Evolutionary conservation across 2,113 vertebrate species (phyloP).

Genomic region (Lagopus leucura): DNA sequence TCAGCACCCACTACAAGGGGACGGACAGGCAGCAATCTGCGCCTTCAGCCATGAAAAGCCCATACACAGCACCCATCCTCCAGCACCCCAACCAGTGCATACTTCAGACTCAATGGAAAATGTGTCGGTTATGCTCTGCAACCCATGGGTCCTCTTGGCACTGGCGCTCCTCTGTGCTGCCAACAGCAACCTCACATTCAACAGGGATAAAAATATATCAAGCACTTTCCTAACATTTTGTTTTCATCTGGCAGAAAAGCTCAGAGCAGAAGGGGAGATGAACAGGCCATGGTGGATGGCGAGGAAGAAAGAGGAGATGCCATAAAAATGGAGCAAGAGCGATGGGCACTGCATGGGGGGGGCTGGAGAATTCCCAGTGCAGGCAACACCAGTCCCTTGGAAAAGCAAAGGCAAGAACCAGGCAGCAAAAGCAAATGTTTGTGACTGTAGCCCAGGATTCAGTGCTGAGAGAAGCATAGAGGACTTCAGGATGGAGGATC

Average conservation of each 20-base stretch:
- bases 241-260: neutral
- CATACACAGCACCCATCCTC: fast-evolving
- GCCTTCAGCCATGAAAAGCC: fast-evolving
- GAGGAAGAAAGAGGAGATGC: neutral
- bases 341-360: neutral
- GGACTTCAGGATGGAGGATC: neutral
- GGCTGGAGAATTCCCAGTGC: fast-evolving
- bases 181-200: constrained; percentile 43
- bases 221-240: constrained; percentile 35
- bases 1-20: neutral
- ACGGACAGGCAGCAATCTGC: neutral
- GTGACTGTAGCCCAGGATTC: neutral
- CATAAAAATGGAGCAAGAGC: neutral
- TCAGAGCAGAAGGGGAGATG: neutral
- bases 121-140: neutral
- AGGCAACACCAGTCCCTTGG: neutral
- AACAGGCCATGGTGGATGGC: neutral
- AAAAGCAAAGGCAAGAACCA: neutral
- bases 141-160: neutral
- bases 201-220: constrained; percentile 59
- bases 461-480: neutral
- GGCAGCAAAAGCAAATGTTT: neutral
- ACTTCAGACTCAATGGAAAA: neutral
- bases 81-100: neutral
- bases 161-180: constrained; percentile 40